These are phyloP conservation scores for Rhinogobio ventralis DNA, from an alignment of 2,797 vertebrate species.

Conservation along the genomic window DNA sequence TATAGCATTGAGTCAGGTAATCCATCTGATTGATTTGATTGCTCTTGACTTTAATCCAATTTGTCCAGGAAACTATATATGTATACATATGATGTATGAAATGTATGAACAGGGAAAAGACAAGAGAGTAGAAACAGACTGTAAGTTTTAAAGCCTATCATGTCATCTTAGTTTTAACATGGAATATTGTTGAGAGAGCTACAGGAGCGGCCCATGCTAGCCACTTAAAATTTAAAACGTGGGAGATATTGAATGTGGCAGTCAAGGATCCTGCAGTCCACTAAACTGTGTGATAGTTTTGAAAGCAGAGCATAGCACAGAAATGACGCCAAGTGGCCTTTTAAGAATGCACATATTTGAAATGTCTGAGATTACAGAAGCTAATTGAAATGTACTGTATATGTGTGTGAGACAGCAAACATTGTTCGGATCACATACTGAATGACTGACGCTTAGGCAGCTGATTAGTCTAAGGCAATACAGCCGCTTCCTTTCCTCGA, in stretches of 20 bases:
- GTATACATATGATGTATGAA: constrained; percentile 1
- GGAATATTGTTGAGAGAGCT: constrained; percentile 40
- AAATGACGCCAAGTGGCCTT: constrained; percentile 63
- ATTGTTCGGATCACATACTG: constrained; percentile 25
- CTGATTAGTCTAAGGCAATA: neutral
- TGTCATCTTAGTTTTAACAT: constrained; percentile 24
- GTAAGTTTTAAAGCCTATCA: constrained; percentile 39
- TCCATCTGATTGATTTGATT: constrained; percentile 8
- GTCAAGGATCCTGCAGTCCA: constrained; percentile 66
- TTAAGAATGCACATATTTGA: constrained; percentile 79
- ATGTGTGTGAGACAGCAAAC: neutral
- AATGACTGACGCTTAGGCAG: neutral
- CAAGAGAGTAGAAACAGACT: constrained; percentile 17
- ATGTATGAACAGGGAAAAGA: constrained; percentile 3
- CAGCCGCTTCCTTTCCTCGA: neutral
- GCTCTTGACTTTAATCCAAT: neutral
- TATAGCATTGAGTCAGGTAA: constrained; percentile 97
- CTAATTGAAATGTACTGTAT: constrained; percentile 70
- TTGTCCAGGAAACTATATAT: neutral
- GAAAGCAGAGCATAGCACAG: constrained; percentile 69
- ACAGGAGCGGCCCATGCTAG: constrained; percentile 30
- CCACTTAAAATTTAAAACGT: constrained; percentile 22
- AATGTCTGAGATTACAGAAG: constrained; percentile 78
- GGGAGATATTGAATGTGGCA: constrained; percentile 73
- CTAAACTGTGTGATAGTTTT: constrained; percentile 68